Base-by-base conservation (phyloP, 2,888 invertebrate species). In the Eristalinus sepulchralis region DNA sequence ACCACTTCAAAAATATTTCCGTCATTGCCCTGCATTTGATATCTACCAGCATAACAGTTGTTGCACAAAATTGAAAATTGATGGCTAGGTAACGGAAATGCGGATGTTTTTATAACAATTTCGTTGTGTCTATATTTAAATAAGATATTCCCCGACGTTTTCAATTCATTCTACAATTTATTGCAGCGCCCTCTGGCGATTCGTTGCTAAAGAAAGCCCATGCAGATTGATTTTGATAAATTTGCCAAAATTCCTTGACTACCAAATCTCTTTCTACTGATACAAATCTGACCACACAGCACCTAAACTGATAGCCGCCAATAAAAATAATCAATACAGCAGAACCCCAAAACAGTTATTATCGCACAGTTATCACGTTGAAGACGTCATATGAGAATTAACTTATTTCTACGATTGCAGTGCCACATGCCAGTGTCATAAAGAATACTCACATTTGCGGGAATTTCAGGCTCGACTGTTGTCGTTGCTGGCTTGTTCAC, bases 401-500 rank as follows among this genome's bases (percentile, higher is more conserved):
- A 8, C 47, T 17, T 1, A 22, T 57, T 24, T 5, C 24, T 11
- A 24, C 24, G 22, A 22, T 55, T 10, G 10, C 3, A 11, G 24
- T 57, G 22, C 9, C 2, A 2, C 0, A 24, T 10, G 57, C 22
- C 22, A 57, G 10, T 24, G 8, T 24, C 57, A 57, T 4, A 57
- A 57, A 24, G 11, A 22, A 22, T 53, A 71, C 79, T 79, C 17
- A 79, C 71, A 57, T 59, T 59, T 24, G 9, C 27, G 0, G 79
- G 59, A 3, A 33, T 64, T n/a, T 71, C 34, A 10, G 53, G 39
- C 0, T 11, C n/a, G 6, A 17, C n/a, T 5, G 63, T 59, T 24
- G 71, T 59, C 4, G 9, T 24, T 5, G 5, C 27, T 20, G 88
- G 87, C 13, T 77, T 86, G 10, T 83, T 79, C 57, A 75, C 84